phyloP scores from a whole-genome alignment of 2,888 invertebrate species.

The Electrophaes corylata region DNA sequence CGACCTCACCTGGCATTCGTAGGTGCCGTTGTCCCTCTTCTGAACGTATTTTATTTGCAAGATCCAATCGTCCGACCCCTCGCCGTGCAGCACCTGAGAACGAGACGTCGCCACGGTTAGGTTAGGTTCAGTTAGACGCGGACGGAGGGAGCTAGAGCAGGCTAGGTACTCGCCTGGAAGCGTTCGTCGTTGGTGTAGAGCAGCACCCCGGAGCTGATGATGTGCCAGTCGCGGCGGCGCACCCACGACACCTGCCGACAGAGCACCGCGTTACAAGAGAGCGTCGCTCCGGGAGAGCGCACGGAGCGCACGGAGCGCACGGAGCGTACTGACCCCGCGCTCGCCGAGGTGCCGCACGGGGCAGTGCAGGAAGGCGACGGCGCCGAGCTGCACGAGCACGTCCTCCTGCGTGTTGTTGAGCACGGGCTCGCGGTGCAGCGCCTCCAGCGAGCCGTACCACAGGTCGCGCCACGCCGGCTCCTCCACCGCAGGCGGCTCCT shows the following conservation, averaged over 20 bases:
- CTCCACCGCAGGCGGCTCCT: conserved; percentile 40
- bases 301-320: not conserved
- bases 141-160: not conserved
- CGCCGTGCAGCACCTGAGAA: conserved; percentile 88
- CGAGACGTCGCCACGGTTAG: not conserved
- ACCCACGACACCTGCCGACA: conserved; percentile 94
- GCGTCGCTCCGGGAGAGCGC: not conserved
- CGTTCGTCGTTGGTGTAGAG: conserved; percentile 96
- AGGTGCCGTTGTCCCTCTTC: conserved; percentile 95
- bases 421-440: conserved; percentile 70
- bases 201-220: conserved; percentile 94
- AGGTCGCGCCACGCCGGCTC: conserved; percentile 86
- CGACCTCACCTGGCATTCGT: conserved; percentile 96
- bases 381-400: conserved; percentile 90
- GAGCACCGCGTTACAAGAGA: not conserved
- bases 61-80: conserved; percentile 95
- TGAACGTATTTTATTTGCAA: conserved; percentile 96
- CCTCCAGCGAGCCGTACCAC: conserved; percentile 83
- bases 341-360: conserved; percentile 90
- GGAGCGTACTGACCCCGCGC: conserved; percentile 82
- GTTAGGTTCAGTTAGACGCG: not conserved
- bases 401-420: conserved; percentile 91
- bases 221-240: conserved; percentile 96
- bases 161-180: conserved; percentile 85
- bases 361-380: conserved; percentile 92